Base-by-base conservation (phyloP, 2,797 vertebrate species). In the Xiphophorus birchmanni region DNA sequence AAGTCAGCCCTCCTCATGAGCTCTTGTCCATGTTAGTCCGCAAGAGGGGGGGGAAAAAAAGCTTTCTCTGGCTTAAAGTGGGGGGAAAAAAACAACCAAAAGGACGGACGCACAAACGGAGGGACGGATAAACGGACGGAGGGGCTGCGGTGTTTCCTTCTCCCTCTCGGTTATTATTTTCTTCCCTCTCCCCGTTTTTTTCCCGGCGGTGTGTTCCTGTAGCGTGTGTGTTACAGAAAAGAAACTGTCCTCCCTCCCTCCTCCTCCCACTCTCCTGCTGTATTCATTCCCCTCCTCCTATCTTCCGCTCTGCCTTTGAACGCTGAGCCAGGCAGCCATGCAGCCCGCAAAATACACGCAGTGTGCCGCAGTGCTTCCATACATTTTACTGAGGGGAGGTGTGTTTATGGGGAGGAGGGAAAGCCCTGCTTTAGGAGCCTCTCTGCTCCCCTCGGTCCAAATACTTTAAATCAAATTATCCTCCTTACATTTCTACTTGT, bases 221-320 rank as follows among this genome's bases (percentile, higher is more conserved):
- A 89, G 94, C 91, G 93, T 95, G 94, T 95, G 94, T 88, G 89
- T 91, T 94, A 90, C 92, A 93, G 92, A 95, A 93, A 95, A 94
- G 95, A 95, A 96, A 92, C 87, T 77, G 91, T 90, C 85, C 89
- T 87, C 91, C 87, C 89, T 91, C 90, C 92, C 84, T 84, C 84
- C 83, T 79, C 92, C 92, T 94, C 89, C 92, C 86, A 69, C 91
- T 86, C 92, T 87, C 92, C 88, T 81, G 86, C 89, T 93, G 92
- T 88, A 95, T 91, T 94, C 93, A 83, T 95, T 91, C 91, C 93
- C 93, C 94, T 92, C 94, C 90, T 93, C 92, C 91, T 88, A 88
- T 94, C 93, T 94, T 94, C 94, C 92, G 91, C 93, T 94, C 89
- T 89, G 82, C 90, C 90, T 94, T 90, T 92, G 92, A 94, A 91